Evolutionary conservation across 2,113 vertebrate genomes (phyloP).

Genomic region (Campylomormyrus numenius): DNA sequence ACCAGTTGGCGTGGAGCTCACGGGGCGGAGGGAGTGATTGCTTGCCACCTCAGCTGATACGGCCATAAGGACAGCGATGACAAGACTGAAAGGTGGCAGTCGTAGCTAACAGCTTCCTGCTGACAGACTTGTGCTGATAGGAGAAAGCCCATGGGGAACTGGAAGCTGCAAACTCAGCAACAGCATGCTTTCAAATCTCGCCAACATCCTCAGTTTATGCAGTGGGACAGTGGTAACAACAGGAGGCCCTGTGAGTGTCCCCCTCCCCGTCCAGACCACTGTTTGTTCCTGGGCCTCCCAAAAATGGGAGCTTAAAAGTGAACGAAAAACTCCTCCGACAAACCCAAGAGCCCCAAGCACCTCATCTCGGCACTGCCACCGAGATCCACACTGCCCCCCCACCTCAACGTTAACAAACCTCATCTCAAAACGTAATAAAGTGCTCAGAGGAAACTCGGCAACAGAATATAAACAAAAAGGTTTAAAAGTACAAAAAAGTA

Average conservation of each 20-base stretch:
- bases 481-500: background rate
- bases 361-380: background rate
- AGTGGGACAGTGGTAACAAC: background rate
- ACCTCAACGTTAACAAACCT: background rate
- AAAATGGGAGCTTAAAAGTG: background rate
- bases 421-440: slow-evolving; percentile 1
- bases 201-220: background rate
- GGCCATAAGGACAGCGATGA: background rate
- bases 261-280: background rate
- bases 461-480: background rate
- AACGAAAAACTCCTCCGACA: background rate
- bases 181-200: background rate
- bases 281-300: background rate
- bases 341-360: background rate
- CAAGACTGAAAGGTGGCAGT: background rate
- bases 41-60: background rate
- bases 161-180: background rate
- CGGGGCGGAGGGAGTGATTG: background rate
- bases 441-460: slow-evolving; percentile 3
- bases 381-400: background rate
- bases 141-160: background rate
- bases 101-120: background rate
- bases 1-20: background rate
- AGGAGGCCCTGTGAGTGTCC: background rate
- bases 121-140: background rate